These are phyloP conservation scores for Xestobium rufovillosum DNA, from an alignment of 2,888 invertebrate species.

Conservation along the genomic window DNA sequence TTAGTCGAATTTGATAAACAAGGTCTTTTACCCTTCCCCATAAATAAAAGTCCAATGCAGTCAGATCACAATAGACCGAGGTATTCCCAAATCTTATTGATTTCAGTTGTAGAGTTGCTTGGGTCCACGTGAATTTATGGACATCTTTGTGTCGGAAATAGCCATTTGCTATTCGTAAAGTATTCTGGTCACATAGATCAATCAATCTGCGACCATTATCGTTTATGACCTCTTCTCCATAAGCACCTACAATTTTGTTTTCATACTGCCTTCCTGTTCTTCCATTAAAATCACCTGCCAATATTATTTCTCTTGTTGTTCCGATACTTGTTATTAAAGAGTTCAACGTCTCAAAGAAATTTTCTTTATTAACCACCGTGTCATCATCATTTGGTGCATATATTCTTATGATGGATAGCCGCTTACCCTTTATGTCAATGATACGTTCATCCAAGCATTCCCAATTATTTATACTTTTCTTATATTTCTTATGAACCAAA, in stretches of 20 bases:
- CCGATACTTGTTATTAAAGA: too few relatives aligned
- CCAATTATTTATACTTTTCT: conserved; percentile 12
- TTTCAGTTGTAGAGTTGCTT: conserved; percentile 13
- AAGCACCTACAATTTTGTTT: conserved; percentile 15
- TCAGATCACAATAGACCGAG: too few relatives aligned
- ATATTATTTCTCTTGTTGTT: too few relatives aligned
- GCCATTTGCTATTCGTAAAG: conserved; percentile 15
- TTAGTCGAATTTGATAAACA: too few relatives aligned
- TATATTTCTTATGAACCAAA: conserved; percentile 8
- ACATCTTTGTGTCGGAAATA: conserved; percentile 15
- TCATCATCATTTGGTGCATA: conserved; percentile 18
- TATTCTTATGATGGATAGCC: conserved; percentile 12
- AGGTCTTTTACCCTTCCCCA: too few relatives aligned
- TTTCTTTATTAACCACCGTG: conserved; percentile 11
- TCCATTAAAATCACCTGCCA: too few relatives aligned
- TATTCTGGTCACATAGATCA: conserved; percentile 13
- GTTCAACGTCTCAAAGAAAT: conserved; percentile 16
- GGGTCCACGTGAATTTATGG: conserved; percentile 14
- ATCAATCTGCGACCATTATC: conserved; percentile 16
- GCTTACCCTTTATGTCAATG: conserved; percentile 11
- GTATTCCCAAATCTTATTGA: too few relatives aligned
- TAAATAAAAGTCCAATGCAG: too few relatives aligned
- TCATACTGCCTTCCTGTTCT: conserved; percentile 12
- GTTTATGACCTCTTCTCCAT: conserved; percentile 14
- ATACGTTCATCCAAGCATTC: conserved; percentile 16